A percentile compares a stretch with the other conserved stretches of the same genome.
Conservation (phyloP, 2,888 invertebrate species). For the Seira musarum region DNA sequence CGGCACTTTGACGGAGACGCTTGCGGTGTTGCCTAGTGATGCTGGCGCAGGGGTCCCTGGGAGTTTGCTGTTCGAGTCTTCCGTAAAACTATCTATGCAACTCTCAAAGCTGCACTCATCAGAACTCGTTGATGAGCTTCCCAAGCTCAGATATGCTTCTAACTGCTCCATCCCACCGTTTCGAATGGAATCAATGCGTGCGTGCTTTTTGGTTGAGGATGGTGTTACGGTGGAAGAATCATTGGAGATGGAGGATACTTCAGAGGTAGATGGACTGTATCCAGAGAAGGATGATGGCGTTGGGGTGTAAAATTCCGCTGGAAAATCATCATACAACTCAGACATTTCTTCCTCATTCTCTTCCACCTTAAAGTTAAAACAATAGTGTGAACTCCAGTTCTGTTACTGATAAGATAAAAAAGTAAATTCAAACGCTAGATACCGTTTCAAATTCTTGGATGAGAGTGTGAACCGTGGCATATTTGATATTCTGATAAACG, state of each 20-base stretch:
- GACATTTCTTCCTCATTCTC: slow-evolving; percentile 67
- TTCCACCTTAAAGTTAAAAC: too few species aligned
- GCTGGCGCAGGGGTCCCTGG: not conserved
- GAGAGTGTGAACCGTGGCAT: slow-evolving; percentile 62
- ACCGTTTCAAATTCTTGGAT: slow-evolving; percentile 66
- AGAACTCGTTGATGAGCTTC: slow-evolving; percentile 31
- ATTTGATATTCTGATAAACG: slow-evolving; percentile 64
- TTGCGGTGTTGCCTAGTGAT: too few species aligned
- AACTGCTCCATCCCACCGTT: slow-evolving; percentile 66
- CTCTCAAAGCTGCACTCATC: slow-evolving; percentile 50
- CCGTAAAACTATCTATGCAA: slow-evolving; percentile 33
- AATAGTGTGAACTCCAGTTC: too few species aligned
- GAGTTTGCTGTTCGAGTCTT: slow-evolving; percentile 13
- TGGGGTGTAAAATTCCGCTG: slow-evolving; percentile 55
- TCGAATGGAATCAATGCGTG: slow-evolving; percentile 42
- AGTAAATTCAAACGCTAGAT: slow-evolving; percentile 13
- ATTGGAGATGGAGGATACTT: slow-evolving; percentile 37
- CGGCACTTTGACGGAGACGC: not conserved
- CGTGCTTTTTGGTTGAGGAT: slow-evolving; percentile 27
- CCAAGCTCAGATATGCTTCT: slow-evolving; percentile 43
- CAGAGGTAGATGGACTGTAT: slow-evolving; percentile 45
- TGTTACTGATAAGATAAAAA: too few species aligned
- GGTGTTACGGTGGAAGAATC: slow-evolving; percentile 4
- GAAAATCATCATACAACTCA: slow-evolving; percentile 67
- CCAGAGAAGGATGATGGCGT: slow-evolving; percentile 49